phyloP scores from a whole-genome alignment of 1,140 invertebrate genomes.

The Leguminivora glycinivorella region DNA sequence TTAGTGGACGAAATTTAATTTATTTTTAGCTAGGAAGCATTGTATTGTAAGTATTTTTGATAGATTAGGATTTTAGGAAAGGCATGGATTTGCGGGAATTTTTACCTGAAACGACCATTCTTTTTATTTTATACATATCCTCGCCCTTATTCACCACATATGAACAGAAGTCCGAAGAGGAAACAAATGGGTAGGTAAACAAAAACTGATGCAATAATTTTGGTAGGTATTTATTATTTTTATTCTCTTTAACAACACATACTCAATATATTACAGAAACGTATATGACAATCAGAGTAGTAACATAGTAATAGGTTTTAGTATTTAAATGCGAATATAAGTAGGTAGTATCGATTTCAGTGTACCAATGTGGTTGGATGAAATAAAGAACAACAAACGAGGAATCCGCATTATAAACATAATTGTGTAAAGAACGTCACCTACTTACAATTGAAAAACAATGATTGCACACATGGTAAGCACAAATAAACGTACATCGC shows the following conservation, averaged over 20 bases:
- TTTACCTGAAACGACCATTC: too few species aligned
- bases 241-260: constrained; percentile 81
- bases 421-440: constrained; percentile 14
- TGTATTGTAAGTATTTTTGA: too few species aligned
- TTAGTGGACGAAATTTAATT: too few species aligned
- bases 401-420: constrained; percentile 23
- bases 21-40: too few species aligned
- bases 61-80: too few species aligned
- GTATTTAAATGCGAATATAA: constrained; percentile 74
- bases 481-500: constrained; percentile 59
- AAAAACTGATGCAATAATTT: constrained; percentile 44
- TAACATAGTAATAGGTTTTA: constrained; percentile 76
- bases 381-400: constrained; percentile 35
- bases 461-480: constrained; percentile 63
- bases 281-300: constrained; percentile 79
- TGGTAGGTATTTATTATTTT: constrained; percentile 77
- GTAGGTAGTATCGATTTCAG: constrained; percentile 54
- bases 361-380: constrained; percentile 49
- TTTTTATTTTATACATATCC: too few species aligned
- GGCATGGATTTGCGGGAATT: too few species aligned
- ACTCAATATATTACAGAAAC: constrained; percentile 81
- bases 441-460: constrained; percentile 47
- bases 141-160: not conserved
- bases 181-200: constrained; percentile 38
- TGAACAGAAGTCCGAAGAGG: constrained; percentile 24